Base-by-base conservation (phyloP, 2,888 invertebrate genomes). In the Xestia c-nigrum region DNA sequence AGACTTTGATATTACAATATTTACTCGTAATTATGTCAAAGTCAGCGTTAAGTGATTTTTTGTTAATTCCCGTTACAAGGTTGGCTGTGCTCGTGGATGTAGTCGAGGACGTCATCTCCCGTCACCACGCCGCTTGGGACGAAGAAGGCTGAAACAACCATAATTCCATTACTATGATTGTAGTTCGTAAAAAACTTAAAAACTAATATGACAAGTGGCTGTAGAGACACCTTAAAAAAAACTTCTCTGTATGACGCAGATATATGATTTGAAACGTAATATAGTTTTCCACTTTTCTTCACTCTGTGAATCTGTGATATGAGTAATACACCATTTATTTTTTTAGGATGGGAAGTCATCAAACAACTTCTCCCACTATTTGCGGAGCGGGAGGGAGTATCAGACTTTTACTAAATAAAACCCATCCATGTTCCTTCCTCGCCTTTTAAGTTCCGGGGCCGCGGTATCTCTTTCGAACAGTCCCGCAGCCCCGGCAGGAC, bases 21-120 rank as follows among this genome's bases (percentile, higher is more conserved):
- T 31, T 31, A 73, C 2, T 72, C 16, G 46, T 66, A 66, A 66
- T 43, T 61, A 50, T 43, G 19, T 68, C 19, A 64, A 57, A 68
- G 38, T 59, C 21, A 6, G 16, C 0, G 24, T 21, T 50, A 14
- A 57, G 3, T 50, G 14, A 5, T 5, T 38, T 21, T 9, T 40
- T 0, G 12, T 57, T 65, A 64, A 3, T 67, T 46, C 38, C 40
- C 50, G 10, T 82, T 71, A 83, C 78, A 82, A 46, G 83, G 63
- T 59, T 69, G 64, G 52, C 57, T 83, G 38, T 82, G 59, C 63
- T 81, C 66, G 9, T 74, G 63, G 61, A 89, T 88, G 73, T 87
- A 89, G 72, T 88, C 81, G n/a, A 89, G 79, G 24, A 89, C 76
- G n/a, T 89, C 82, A 43, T 89, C 87, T 3, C 84, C 89, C 1